Conservation (phyloP, 2,113 vertebrate species). For the Labrus mixtus region DNA sequence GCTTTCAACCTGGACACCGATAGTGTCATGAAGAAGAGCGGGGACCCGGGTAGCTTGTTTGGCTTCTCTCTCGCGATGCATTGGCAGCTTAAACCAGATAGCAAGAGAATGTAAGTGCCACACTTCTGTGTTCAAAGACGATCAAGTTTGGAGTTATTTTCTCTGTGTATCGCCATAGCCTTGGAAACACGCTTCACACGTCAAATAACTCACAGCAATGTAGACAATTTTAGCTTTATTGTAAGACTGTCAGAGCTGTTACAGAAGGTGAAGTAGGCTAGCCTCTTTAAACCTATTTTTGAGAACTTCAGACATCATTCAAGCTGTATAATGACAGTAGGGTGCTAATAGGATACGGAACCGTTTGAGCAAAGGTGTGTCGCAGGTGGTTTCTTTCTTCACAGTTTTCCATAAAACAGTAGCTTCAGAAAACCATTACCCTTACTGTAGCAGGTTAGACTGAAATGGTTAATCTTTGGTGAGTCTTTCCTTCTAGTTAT, state of each 20-base stretch:
- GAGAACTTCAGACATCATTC: neutral
- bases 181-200: neutral
- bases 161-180: neutral
- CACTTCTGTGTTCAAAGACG: neutral
- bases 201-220: conserved; percentile 13
- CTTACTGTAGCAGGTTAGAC: neutral
- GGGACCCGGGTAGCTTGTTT: conserved; percentile 89
- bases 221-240: neutral
- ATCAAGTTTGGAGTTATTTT: too few relatives aligned
- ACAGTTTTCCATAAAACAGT: neutral
- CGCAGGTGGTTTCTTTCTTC: conserved; percentile 30
- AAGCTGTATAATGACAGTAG: neutral
- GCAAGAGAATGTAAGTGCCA: conserved; percentile 89
- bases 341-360: neutral
- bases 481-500: conserved; percentile 34
- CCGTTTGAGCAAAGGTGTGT: conserved; percentile 44
- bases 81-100: conserved; percentile 86
- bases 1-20: conserved; percentile 92
- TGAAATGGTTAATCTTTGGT: conserved; percentile 14
- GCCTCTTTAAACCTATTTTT: neutral
- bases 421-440: neutral
- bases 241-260: neutral
- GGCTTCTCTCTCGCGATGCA: conserved; percentile 97
- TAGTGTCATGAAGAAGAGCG: conserved; percentile 84
- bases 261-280: neutral